phyloP scores from a whole-genome alignment of 2,797 vertebrate species.

The Rhinogobio ventralis region DNA sequence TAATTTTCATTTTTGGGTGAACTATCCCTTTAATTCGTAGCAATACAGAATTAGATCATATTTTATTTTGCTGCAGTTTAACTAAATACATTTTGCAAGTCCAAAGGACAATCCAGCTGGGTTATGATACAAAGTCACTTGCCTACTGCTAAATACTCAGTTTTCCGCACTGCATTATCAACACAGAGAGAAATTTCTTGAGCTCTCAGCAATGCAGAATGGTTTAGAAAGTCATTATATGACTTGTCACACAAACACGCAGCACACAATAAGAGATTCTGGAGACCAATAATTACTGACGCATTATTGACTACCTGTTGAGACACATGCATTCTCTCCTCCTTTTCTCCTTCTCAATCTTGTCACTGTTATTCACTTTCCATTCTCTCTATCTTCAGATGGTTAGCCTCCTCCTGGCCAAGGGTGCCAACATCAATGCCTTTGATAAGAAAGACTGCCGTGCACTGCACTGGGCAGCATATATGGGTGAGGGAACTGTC shows the following conservation, averaged over 20 bases:
- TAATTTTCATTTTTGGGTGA: too few species aligned
- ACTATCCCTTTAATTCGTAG: too few species aligned
- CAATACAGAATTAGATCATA: not conserved
- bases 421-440: slow-evolving; percentile 98
- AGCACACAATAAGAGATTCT: slow-evolving; percentile 21
- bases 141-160: slow-evolving; percentile 6
- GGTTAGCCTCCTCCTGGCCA: slow-evolving; percentile 92
- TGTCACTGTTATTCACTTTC: slow-evolving; percentile 19
- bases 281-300: slow-evolving; percentile 28
- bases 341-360: slow-evolving; percentile 9
- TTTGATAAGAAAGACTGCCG: slow-evolving; percentile 98
- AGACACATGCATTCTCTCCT: slow-evolving; percentile 25
- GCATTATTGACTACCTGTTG: slow-evolving; percentile 51
- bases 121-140: not conserved
- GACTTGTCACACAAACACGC: slow-evolving; percentile 55
- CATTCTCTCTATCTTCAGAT: slow-evolving; percentile 78
- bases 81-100: not conserved
- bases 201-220: slow-evolving; percentile 47
- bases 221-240: slow-evolving; percentile 62
- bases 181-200: not conserved
- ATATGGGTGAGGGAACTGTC: slow-evolving; percentile 86
- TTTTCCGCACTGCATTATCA: slow-evolving; percentile 12
- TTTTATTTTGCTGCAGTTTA: not conserved
- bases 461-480: slow-evolving; percentile 95
- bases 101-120: not conserved